A percentile compares a stretch with the other conserved stretches of the same genome.
phyloP scores from a whole-genome alignment of 2,888 invertebrate species.

The Diplolepis rosae region DNA sequence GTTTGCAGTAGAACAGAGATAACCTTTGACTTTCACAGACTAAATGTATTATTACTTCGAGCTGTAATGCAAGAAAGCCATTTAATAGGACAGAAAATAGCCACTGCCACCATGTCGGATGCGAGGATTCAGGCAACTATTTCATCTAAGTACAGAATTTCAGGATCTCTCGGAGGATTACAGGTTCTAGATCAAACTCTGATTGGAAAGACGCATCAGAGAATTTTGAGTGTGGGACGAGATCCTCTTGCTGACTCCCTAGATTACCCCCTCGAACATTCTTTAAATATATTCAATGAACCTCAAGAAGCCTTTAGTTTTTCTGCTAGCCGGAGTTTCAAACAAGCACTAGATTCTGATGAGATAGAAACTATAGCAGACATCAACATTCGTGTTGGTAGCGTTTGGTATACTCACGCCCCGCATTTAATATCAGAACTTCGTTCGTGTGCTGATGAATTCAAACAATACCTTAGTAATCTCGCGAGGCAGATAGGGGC shows the following conservation, averaged over 20 bases:
- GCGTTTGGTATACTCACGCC: conserved; percentile 94
- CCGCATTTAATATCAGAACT: conserved; percentile 89
- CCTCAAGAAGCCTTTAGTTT: conserved; percentile 77
- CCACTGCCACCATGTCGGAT: conserved; percentile 93
- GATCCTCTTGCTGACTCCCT: conserved; percentile 79
- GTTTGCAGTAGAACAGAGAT: conserved; percentile 81
- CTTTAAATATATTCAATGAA: conserved; percentile 64
- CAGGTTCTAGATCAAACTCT: conserved; percentile 92
- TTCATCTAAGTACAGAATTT: conserved; percentile 78
- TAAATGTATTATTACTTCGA: conserved; percentile 90
- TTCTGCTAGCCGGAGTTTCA: conserved; percentile 70
- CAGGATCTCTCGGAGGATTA: conserved; percentile 93
- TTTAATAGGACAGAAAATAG: conserved; percentile 89
- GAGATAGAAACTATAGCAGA: conserved; percentile 64
- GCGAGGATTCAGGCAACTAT: conserved; percentile 91
- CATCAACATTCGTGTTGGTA: conserved; percentile 68
- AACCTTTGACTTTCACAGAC: conserved; percentile 93
- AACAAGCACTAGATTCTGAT: conserved; percentile 43
- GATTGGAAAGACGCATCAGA: conserved; percentile 87
- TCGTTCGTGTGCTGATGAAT: conserved; percentile 91
- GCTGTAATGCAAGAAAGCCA: conserved; percentile 84
- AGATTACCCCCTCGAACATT: conserved; percentile 62
- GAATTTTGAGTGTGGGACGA: conserved; percentile 89
- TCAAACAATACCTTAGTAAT: conserved; percentile 90
- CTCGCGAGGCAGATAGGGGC: conserved; percentile 89